Percentiles rank a stretch among this genome's conserved stretches.
phyloP scores from a whole-genome alignment of 2,113 vertebrate species.

The Cariama cristata region DNA sequence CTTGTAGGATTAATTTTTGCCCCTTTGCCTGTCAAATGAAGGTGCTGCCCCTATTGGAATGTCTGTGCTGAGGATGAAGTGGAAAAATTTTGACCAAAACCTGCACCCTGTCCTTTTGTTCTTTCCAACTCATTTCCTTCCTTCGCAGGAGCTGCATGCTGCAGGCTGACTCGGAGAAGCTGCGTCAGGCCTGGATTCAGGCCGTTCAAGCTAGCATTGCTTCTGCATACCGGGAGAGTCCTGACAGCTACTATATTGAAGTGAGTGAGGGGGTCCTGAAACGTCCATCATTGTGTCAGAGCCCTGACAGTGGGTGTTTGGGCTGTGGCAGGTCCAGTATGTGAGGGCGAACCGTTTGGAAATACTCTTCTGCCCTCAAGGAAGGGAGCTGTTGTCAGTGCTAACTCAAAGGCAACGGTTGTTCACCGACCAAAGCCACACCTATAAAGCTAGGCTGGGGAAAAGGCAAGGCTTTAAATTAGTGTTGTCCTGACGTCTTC shows the following conservation, averaged over 20 bases:
- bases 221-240: slow-evolving; percentile 94
- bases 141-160: slow-evolving; percentile 93
- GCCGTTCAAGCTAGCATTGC: slow-evolving; percentile 97
- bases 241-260: slow-evolving; percentile 89
- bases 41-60: neutral
- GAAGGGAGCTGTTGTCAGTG: neutral
- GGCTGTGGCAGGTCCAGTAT: neutral
- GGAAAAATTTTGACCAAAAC: neutral
- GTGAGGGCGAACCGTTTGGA: neutral
- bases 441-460: neutral
- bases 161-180: slow-evolving; percentile 95
- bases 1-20: neutral
- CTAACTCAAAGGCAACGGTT: neutral
- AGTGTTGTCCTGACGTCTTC: neutral
- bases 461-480: neutral
- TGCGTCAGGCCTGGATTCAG: slow-evolving; percentile 94
- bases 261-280: slow-evolving; percentile 50
- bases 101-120: neutral
- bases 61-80: neutral
- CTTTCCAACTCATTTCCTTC: neutral
- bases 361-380: neutral
- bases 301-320: neutral
- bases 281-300: neutral
- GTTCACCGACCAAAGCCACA: neutral
- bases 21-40: neutral